Evolutionary conservation across 2,113 vertebrate species (phyloP), one percentile per base, ranked within the genome.

Genomic region (Corapipo altera): DNA sequence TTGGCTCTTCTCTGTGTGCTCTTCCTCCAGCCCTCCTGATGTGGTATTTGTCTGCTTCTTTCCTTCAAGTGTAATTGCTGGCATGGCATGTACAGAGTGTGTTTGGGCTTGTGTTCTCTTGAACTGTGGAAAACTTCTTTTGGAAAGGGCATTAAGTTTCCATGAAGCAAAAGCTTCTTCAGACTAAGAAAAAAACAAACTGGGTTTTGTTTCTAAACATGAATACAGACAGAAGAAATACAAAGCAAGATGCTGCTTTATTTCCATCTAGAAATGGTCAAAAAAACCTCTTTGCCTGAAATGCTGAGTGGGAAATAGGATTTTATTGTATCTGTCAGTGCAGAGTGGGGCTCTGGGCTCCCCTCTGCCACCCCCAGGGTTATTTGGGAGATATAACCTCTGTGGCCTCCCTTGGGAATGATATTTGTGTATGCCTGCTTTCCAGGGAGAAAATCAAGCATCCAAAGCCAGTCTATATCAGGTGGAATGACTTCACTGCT

Each of bases 21-120:
- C 55, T 69, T 90, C 66, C 33, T 79, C 12, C 72, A 52, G 72
- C 78, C 58, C 62, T 73, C 43, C 11, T 12, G 3, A 5, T 74
- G 66, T 49, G 62, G n/a, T 65, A 3, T 78, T 89, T 91, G 23
- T 44, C 22, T 69, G 58, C 77, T 81, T 80, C 15, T 65, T 95
- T 89, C 74, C 49, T 69, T 41, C 73, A 32, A 35, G 22, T 33
- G 43, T 57, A 51, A 15, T 8, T 77, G 27, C 43, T 58, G 64
- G 75, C 27, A n/a, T 0, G 10, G 79, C 30, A 26, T 0, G 0
- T n/a, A 13, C 30, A 6, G 22, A 30, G 30, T 24, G 23, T 59
- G 18, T 59, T 79, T 30, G 35, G 59, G 49, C 13, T 57, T 39
- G 17, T 64, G n/a, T 70, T 52, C 54, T 66, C 65, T 72, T 59